Conservation (phyloP, 2,797 vertebrate genomes). For the Menidia menidia region DNA sequence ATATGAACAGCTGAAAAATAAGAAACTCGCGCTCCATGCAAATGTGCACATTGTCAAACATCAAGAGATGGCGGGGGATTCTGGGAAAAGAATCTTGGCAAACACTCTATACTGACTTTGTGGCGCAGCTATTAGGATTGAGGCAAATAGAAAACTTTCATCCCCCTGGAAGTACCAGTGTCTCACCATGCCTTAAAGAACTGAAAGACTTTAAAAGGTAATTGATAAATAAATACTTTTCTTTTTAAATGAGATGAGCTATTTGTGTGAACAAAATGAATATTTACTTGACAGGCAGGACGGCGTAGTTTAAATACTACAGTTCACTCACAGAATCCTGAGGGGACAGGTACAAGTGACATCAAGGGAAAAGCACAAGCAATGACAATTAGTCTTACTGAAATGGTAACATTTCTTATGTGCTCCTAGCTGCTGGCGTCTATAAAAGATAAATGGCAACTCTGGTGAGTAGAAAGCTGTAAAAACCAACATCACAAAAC, state of each 20-base stretch:
- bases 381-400: slow-evolving; percentile 80
- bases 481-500: slow-evolving; percentile 85
- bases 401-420: slow-evolving; percentile 71
- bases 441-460: slow-evolving; percentile 85
- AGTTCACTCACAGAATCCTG: slow-evolving; percentile 56
- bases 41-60: slow-evolving; percentile 61
- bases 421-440: slow-evolving; percentile 74
- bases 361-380: slow-evolving; percentile 69
- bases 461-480: slow-evolving; percentile 80
- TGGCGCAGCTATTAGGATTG: slow-evolving; percentile 49
- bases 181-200: slow-evolving; percentile 19
- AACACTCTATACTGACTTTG: slow-evolving; percentile 47
- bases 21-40: slow-evolving; percentile 54
- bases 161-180: slow-evolving; percentile 36
- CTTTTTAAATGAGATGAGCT: slow-evolving; percentile 28
- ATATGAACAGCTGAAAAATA: slow-evolving; percentile 71
- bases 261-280: slow-evolving; percentile 37
- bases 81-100: slow-evolving; percentile 68
- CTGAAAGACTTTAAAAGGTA: slow-evolving; percentile 13
- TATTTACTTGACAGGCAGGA: slow-evolving; percentile 21
- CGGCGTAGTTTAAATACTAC: slow-evolving; percentile 55
- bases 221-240: slow-evolving; percentile 10
- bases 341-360: slow-evolving; percentile 65
- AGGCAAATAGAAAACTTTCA: slow-evolving; percentile 54
- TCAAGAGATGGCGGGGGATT: slow-evolving; percentile 65